Evolutionary conservation across 2,113 vertebrate species (phyloP), one percentile per base, ranked within the genome.

Genomic region (Anarrhichthys ocellatus): DNA sequence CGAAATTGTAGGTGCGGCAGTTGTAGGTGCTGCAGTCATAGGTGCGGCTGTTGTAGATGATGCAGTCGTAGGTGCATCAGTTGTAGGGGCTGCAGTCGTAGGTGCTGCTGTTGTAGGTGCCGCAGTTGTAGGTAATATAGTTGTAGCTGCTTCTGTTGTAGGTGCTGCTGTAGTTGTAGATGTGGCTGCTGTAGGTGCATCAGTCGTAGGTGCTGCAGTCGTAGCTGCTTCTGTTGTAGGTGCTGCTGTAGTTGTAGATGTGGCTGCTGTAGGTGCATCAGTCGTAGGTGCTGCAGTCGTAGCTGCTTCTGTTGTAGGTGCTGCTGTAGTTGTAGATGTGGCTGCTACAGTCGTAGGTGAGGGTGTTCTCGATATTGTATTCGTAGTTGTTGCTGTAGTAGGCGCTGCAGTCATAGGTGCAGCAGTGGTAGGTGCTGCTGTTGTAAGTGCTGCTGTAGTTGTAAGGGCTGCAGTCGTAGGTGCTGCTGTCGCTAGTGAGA

Each of bases 241-340:
- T 2, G 24, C 11, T 0, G 6, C 24, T 29, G 29, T 29, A 15
- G 56, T 59, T 6, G 27, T 15, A 29, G 56, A 4, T 2, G 7
- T 6, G 0, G 13, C 11, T 2, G 56, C 29, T 15, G 58, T 17
- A 0, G 14, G 27, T 8, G 1, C 5, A 2, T 9, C 8, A 10
- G 24, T 58, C 4, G 56, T 15, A 15, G 56, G 11, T 1, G 7
- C 17, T 0, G 5, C 11, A 2, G 56, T 29, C 6, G 58, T 17
- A 0, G 14, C 14, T 8, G 0, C 1, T 9, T 9, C 8, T 11
- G 24, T 58, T 22, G 18, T 20, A 8, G 6, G 48, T 50, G 54
- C 1, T 1, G 48, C 17, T 50, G 54, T 13, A 9, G 22, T 54
- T 52, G 5, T 5, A 22, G 29, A 2, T 29, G n/a, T n/a, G n/a